Evolutionary conservation across 2,888 invertebrate species (phyloP), one percentile per base, ranked within the genome.

Genomic region (Dysmachus trigonus): DNA sequence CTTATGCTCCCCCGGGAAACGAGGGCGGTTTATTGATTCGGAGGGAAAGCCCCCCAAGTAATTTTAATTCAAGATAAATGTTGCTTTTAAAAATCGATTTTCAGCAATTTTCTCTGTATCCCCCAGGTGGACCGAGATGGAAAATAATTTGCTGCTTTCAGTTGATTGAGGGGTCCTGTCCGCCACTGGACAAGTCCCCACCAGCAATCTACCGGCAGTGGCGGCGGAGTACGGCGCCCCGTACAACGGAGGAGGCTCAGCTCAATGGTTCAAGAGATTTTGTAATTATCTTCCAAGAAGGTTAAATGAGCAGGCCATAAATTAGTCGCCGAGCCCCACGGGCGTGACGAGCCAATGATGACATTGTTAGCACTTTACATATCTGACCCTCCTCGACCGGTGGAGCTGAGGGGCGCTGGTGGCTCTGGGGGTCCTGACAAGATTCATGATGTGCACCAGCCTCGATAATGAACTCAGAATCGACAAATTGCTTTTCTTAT

Each of bases 401-500:
- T 8, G 22, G 62, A 10, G 8, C 18, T 13, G 62, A n/a, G n/a
- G n/a, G n/a, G n/a, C n/a, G n/a, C n/a, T n/a, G n/a, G n/a, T n/a
- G n/a, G n/a, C n/a, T n/a, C n/a, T n/a, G n/a, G n/a, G 33, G 33
- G 7, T 33, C 31, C 33, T 73, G 73, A 73, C 73, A 73, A 73
- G 73, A 73, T 73, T 73, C 73, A 73, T 73, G 73, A 31, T 31
- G 73, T 73, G 31, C 73, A 73, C 1, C 73, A 73, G 15, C 33
- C 73, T 31, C 73, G 33, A 73, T 73, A 73, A 73, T 73, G 73
- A 77, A 77, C 41, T 38, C 27, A 15, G 15, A 77, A 77, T 41
- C 77, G 41, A 77, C 77, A 77, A 77, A 77, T 77, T 77, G 77
- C 38, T 77, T 77, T 77, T 38, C 77, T 77, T 77, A 77, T 77